Conservation (phyloP, 2,888 invertebrate genomes). For the Parasteatoda lunata region DNA sequence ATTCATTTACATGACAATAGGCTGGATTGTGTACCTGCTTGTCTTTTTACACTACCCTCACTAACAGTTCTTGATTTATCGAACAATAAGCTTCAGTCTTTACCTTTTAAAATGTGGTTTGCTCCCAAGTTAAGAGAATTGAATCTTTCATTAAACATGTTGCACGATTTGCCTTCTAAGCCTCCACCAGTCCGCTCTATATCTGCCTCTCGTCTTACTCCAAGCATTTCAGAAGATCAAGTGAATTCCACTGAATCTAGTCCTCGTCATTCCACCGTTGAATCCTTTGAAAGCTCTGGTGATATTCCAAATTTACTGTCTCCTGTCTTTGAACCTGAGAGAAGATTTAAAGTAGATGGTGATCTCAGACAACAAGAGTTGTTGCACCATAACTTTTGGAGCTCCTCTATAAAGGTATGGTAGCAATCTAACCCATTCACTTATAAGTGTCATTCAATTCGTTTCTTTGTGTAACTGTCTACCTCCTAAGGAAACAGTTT, state of each 20-base stretch:
- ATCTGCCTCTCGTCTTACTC: constrained; percentile 70
- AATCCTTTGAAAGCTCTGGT: constrained; percentile 40
- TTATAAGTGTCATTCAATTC: too few relatives aligned
- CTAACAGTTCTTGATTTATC: constrained; percentile 91
- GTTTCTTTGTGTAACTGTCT: too few relatives aligned
- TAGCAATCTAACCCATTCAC: background rate
- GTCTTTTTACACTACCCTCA: constrained; percentile 86
- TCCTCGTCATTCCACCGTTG: constrained; percentile 69
- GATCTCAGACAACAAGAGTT: constrained; percentile 61
- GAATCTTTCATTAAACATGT: constrained; percentile 90
- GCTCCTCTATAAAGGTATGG: constrained; percentile 59
- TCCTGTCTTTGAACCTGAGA: constrained; percentile 38
- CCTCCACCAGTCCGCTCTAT: constrained; percentile 68
- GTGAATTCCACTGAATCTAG: constrained; percentile 66
- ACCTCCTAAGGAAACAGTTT: too few relatives aligned
- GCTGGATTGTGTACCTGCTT: constrained; percentile 86
- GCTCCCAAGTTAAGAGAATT: constrained; percentile 90
- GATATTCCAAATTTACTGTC: constrained; percentile 41
- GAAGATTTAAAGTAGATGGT: constrained; percentile 43
- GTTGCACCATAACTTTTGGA: constrained; percentile 68
- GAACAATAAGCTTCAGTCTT: constrained; percentile 89
- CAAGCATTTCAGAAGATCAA: constrained; percentile 69
- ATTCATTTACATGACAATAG: constrained; percentile 94
- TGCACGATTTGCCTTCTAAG: constrained; percentile 81
- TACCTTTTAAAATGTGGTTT: constrained; percentile 90